A percentile compares a stretch with the other conserved stretches of the same genome.
phyloP scores from a whole-genome alignment of 2,113 vertebrate genomes.

The Hydropotes inermis region DNA sequence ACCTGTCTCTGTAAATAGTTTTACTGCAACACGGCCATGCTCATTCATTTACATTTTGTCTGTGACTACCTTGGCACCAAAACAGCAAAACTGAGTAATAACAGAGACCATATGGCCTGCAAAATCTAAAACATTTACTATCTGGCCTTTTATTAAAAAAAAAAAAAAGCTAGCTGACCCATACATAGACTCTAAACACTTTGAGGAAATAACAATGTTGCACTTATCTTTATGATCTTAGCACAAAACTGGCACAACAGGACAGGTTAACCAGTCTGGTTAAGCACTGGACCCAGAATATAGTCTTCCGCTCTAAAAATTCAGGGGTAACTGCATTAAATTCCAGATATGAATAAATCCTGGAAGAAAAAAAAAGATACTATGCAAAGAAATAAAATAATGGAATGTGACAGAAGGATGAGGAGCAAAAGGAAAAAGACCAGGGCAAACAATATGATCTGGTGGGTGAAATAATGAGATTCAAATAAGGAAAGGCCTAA shows the following conservation, averaged over 20 bases:
- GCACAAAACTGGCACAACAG: neutral
- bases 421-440: neutral
- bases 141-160: neutral
- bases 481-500: neutral
- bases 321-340: neutral
- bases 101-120: neutral
- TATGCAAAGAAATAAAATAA: slow-evolving; percentile 16
- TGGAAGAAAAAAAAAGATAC: neutral
- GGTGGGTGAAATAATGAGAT: neutral
- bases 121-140: neutral
- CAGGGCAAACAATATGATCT: neutral
- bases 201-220: neutral
- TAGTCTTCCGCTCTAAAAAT: neutral
- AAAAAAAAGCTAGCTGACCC: neutral
- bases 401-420: neutral
- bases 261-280: neutral
- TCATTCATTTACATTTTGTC: neutral
- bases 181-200: neutral
- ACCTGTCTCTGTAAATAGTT: neutral
- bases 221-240: neutral
- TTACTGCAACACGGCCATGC: neutral
- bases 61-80: neutral
- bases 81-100: neutral
- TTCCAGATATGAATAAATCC: neutral
- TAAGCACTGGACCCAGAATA: neutral